Evolutionary conservation across 2,113 vertebrate genomes (phyloP).

Genomic region (Hippocampus barbouri): DNA sequence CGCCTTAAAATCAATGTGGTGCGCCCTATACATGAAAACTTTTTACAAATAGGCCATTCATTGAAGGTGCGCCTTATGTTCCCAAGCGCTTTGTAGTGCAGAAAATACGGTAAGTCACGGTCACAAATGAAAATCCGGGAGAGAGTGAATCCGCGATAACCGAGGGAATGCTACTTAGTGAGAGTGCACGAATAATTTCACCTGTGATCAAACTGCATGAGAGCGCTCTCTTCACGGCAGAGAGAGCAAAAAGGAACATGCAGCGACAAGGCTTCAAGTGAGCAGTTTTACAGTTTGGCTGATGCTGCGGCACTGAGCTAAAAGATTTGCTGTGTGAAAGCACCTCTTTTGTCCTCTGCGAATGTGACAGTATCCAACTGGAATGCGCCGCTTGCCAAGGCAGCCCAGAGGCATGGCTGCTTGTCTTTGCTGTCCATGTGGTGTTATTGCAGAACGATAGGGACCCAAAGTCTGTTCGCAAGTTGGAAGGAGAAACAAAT

Average conservation of each 20-base stretch:
- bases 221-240: conserved; percentile 54
- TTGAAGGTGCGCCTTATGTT: too few relatives aligned
- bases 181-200: not conserved
- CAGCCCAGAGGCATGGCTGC: not conserved
- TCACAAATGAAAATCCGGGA: too few relatives aligned
- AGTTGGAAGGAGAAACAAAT: not conserved
- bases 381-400: conserved; percentile 52
- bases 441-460: conserved; percentile 21
- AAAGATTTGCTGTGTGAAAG: conserved; percentile 67
- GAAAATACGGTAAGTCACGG: too few relatives aligned
- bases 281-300: conserved; percentile 64
- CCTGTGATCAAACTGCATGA: conserved; percentile 16
- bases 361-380: conserved; percentile 62
- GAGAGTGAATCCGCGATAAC: too few relatives aligned
- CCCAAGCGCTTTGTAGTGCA: too few relatives aligned
- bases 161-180: too few relatives aligned
- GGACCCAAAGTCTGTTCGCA: not conserved
- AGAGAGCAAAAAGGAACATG: conserved; percentile 5
- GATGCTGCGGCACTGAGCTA: conserved; percentile 59
- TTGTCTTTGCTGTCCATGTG: conserved; percentile 6
- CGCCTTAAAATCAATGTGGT: too few relatives aligned
- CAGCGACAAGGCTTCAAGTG: conserved; percentile 18
- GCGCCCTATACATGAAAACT: too few relatives aligned
- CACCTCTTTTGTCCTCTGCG: conserved; percentile 57
- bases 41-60: too few relatives aligned